phyloP scores from a whole-genome alignment of 2,113 vertebrate genomes.

The Megaceryle torquata region DNA sequence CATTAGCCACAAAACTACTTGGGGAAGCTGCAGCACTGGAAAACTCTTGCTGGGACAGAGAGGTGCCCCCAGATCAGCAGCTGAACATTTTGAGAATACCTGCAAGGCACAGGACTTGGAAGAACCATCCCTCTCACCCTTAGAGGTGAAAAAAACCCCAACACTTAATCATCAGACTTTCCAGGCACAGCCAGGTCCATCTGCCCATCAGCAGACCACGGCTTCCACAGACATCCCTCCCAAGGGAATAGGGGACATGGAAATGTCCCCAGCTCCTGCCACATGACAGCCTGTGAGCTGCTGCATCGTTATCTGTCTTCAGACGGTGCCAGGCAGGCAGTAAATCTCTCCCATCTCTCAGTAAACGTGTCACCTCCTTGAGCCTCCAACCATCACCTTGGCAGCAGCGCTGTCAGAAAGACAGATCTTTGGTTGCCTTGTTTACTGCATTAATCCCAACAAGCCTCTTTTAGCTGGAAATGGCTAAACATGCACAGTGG shows the following conservation, averaged over 20 bases:
- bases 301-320: slow-evolving; percentile 29
- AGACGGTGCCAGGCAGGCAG: slow-evolving; percentile 52
- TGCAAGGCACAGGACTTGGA: background rate
- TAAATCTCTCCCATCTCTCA: slow-evolving; percentile 71
- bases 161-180: background rate
- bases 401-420: slow-evolving; percentile 71
- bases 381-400: slow-evolving; percentile 68
- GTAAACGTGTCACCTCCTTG: slow-evolving; percentile 67
- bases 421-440: slow-evolving; percentile 63
- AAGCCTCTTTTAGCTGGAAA: slow-evolving; percentile 24
- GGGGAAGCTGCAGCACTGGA: background rate
- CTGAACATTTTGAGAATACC: background rate
- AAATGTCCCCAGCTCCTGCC: background rate
- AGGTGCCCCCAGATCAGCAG: background rate
- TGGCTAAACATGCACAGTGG: background rate
- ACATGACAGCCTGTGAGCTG: background rate
- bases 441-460: slow-evolving; percentile 57
- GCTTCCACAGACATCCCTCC: background rate
- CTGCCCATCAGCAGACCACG: accelerated
- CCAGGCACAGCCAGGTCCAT: background rate
- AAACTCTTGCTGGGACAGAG: background rate
- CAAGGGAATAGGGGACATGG: accelerated
- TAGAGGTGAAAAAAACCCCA: background rate
- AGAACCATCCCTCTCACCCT: background rate
- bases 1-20: background rate